Evolutionary conservation across 2,797 vertebrate species (phyloP).

Genomic region (Pangasius macronema): DNA sequence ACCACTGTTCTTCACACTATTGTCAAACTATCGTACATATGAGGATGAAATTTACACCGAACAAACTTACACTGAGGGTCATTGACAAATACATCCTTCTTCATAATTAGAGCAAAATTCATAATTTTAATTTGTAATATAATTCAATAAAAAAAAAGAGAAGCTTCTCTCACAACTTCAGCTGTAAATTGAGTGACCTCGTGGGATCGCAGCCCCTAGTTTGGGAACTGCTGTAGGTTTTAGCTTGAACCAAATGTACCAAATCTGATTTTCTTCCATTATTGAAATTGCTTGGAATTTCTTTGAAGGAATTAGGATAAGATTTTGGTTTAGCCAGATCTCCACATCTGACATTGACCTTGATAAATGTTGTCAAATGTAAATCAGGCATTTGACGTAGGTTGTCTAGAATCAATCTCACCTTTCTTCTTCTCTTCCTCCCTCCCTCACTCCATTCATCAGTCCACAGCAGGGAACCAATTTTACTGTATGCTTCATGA

Average conservation of each 20-base stretch:
- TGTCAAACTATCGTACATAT: no score
- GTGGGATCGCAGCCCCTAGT: neutral
- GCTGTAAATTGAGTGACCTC: neutral
- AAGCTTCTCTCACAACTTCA: neutral
- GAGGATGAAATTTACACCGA: no score
- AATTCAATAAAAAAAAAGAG: constrained; percentile 6
- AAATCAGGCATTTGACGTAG: neutral
- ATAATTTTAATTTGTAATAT: neutral
- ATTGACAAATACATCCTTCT: no score
- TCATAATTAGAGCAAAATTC: neutral
- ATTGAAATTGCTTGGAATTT: neutral
- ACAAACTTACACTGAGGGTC: no score
- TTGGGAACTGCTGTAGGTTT: neutral
- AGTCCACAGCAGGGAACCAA: neutral
- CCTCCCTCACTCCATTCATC: neutral
- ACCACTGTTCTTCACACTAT: no score
- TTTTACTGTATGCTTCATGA: neutral
- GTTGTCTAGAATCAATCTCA: constrained; percentile 57
- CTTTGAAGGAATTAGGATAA: neutral
- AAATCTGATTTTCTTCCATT: neutral
- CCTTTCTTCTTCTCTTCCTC: constrained; percentile 25
- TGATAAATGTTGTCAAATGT: neutral
- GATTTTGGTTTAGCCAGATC: neutral
- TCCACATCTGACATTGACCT: neutral
- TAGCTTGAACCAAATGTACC: neutral